Conservation (phyloP, 1,140 invertebrate species). For the Steinernema feltiae region DNA sequence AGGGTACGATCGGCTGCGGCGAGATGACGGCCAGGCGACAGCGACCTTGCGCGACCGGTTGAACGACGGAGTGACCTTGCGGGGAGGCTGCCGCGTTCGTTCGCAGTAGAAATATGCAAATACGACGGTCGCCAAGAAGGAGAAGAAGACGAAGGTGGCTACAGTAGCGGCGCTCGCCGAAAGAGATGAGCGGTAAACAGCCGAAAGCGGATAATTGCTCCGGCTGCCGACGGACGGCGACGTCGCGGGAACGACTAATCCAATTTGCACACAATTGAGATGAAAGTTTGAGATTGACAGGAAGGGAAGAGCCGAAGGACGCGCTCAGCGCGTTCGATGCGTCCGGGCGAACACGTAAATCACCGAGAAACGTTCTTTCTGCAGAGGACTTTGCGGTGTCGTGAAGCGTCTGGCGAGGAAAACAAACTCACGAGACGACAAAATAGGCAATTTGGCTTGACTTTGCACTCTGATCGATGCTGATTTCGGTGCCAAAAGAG, state of each 20-base stretch:
- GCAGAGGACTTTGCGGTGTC: too few species aligned
- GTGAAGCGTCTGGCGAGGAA: too few species aligned
- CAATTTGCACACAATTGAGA: constrained; percentile 11
- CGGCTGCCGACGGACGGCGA: background rate
- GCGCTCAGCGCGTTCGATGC: background rate
- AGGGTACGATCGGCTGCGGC: background rate
- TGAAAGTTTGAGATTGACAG: background rate
- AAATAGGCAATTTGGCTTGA: too few species aligned
- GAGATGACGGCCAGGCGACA: background rate
- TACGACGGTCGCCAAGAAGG: too few species aligned
- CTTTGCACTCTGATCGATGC: too few species aligned
- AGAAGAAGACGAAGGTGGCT: background rate
- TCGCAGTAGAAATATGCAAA: too few species aligned
- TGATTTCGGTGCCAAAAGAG: too few species aligned
- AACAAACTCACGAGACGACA: too few species aligned
- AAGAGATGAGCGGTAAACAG: background rate
- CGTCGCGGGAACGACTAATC: background rate
- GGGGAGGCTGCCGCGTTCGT: background rate
- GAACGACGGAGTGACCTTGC: background rate
- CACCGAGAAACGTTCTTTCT: too few species aligned
- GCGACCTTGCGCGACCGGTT: constrained; percentile 4
- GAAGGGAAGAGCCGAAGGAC: background rate
- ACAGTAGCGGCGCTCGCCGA: background rate
- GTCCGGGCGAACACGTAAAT: too few species aligned
- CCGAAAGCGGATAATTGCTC: background rate